Percentiles rank a stretch among this genome's conserved stretches.
These are phyloP conservation scores for Enteromius fasciolatus DNA, from an alignment of 2,797 vertebrate genomes.

Conservation along the genomic window DNA sequence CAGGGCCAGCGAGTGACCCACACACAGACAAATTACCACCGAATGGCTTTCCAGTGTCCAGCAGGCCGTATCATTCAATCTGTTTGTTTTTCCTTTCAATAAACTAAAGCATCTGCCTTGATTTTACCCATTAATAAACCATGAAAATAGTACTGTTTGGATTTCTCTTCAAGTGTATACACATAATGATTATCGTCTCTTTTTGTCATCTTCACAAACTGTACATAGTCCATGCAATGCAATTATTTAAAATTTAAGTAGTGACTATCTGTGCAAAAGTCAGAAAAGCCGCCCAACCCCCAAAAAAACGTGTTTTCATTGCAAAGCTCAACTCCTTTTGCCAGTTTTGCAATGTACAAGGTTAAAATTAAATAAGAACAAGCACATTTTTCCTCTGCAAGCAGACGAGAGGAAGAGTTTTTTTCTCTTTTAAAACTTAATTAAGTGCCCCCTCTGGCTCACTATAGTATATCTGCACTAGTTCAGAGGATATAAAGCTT, in stretches of 20 bases:
- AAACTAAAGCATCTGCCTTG: slow-evolving; percentile 14
- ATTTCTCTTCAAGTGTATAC: slow-evolving; percentile 4
- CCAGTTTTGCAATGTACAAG: background rate
- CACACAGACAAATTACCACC: slow-evolving; percentile 5
- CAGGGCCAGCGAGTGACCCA: background rate
- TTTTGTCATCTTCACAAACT: slow-evolving; percentile 15
- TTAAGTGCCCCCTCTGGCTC: background rate
- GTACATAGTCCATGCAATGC: background rate
- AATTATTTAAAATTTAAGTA: background rate
- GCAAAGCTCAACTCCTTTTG: background rate
- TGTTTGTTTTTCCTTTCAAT: slow-evolving; percentile 8
- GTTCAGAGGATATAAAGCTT: background rate
- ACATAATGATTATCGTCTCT: background rate
- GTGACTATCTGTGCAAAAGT: background rate
- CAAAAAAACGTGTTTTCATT: background rate
- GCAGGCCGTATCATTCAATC: slow-evolving; percentile 22
- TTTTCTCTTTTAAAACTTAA: background rate
- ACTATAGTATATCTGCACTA: background rate
- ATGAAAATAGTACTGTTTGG: slow-evolving; percentile 16
- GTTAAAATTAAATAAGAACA: background rate
- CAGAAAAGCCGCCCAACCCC: background rate
- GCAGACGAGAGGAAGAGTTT: background rate
- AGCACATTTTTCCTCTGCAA: background rate
- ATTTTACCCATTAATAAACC: slow-evolving; percentile 4
- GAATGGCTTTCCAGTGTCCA: slow-evolving; percentile 1